phyloP scores from a whole-genome alignment of 2,888 invertebrate genomes.

The Drosophila meridiana region DNA sequence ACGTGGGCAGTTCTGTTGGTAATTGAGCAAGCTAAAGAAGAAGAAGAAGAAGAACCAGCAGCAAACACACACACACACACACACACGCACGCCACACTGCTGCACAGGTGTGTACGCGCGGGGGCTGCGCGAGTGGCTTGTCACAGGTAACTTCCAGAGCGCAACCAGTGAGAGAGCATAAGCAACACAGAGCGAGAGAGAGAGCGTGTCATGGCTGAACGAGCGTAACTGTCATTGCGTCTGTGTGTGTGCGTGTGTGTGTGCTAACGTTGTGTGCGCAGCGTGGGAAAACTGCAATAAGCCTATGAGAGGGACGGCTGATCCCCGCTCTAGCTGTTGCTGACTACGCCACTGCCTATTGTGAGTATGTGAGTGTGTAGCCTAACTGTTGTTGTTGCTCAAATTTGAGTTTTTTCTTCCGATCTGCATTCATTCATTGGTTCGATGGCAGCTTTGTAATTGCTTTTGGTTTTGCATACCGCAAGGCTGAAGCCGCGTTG shows the following conservation, averaged over 20 bases:
- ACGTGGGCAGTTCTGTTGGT: slow-evolving; percentile 77
- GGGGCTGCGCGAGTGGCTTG: slow-evolving; percentile 57
- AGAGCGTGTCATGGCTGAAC: slow-evolving; percentile 66
- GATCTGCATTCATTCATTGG: slow-evolving; percentile 40
- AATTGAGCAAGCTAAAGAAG: slow-evolving; percentile 63
- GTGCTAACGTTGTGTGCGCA: slow-evolving; percentile 43
- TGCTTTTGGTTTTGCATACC: slow-evolving; percentile 44
- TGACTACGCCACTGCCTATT: slow-evolving; percentile 36
- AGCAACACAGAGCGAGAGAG: slow-evolving; percentile 41
- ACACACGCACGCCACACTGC: slow-evolving; percentile 11
- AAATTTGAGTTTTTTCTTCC: background rate
- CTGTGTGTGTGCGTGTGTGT: background rate
- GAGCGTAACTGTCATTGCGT: slow-evolving; percentile 68
- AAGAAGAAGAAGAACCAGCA: slow-evolving; percentile 56
- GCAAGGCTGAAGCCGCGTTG: slow-evolving; percentile 48
- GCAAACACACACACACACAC: slow-evolving; percentile 23
- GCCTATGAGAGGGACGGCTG: slow-evolving; percentile 8
- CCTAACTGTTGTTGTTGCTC: slow-evolving; percentile 32
- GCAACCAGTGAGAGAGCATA: slow-evolving; percentile 21
- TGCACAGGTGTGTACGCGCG: slow-evolving; percentile 62
- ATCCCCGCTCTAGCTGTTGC: slow-evolving; percentile 25
- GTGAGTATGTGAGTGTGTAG: slow-evolving; percentile 1
- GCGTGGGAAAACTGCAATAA: slow-evolving; percentile 70
- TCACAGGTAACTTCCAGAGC: slow-evolving; percentile 66
- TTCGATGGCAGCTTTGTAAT: background rate